These are phyloP conservation scores for Tuberolachnus salignus DNA, from an alignment of 2,888 invertebrate genomes.

Conservation along the genomic window DNA sequence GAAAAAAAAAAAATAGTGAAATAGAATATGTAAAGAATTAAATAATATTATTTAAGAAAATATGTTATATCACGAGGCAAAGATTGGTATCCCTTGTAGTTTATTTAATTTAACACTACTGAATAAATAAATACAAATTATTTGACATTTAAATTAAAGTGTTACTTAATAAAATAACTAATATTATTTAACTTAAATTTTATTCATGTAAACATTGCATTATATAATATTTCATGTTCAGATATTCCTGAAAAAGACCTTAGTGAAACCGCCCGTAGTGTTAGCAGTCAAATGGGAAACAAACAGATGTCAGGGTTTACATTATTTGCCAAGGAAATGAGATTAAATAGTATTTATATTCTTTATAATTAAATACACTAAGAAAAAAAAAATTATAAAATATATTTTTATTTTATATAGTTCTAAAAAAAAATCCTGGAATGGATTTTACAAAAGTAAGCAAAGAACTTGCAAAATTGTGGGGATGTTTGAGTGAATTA, in stretches of 20 bases:
- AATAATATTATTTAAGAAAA: too few species aligned
- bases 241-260: slow-evolving; percentile 23
- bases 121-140: background rate
- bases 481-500: slow-evolving; percentile 62
- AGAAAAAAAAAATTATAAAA: too few species aligned
- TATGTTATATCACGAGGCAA: too few species aligned
- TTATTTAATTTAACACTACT: background rate
- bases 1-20: background rate
- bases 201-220: background rate
- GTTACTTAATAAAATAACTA: too few species aligned
- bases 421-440: slow-evolving; percentile 59
- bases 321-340: slow-evolving; percentile 62
- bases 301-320: slow-evolving; percentile 61
- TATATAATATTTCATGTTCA: too few species aligned
- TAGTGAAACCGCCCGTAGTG: slow-evolving; percentile 58
- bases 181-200: background rate
- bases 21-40: background rate
- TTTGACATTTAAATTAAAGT: too few species aligned
- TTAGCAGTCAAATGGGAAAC: slow-evolving; percentile 61
- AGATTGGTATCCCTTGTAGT: too few species aligned
- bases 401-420: slow-evolving; percentile 50
- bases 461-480: slow-evolving; percentile 61
- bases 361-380: background rate
- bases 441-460: slow-evolving; percentile 63
- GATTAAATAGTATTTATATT: slow-evolving; percentile 62